phyloP scores from a whole-genome alignment of 2,797 vertebrate species.

The Sebastes variabilis region DNA sequence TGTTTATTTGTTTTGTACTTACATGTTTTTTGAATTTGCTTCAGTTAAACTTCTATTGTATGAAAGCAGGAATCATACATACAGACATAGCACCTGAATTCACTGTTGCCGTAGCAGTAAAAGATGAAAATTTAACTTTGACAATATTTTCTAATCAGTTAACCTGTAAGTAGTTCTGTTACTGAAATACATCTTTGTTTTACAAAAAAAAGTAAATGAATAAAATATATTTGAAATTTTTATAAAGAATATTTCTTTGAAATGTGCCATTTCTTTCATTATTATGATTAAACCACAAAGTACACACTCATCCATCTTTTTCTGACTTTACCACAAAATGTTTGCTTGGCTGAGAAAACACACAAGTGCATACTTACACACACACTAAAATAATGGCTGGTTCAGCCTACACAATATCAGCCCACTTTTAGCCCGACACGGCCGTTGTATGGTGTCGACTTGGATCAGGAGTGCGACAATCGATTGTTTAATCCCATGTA shows the following conservation, averaged over 20 bases:
- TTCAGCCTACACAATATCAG: too few relatives aligned
- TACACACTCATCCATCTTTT: neutral
- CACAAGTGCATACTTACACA: neutral
- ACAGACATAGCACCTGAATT: constrained; percentile 73
- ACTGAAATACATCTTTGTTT: constrained; percentile 76
- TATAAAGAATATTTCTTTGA: constrained; percentile 66
- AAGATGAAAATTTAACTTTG: constrained; percentile 57
- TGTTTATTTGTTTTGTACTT: constrained; percentile 66
- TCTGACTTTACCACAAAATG: neutral
- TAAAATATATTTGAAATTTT: constrained; percentile 83
- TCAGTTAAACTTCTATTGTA: constrained; percentile 72
- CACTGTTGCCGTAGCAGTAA: constrained; percentile 74
- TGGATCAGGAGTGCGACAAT: too few relatives aligned
- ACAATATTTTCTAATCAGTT: constrained; percentile 73
- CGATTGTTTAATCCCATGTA: too few relatives aligned
- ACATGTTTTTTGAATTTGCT: constrained; percentile 57
- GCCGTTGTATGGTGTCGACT: too few relatives aligned
- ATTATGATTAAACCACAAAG: neutral
- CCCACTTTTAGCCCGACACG: too few relatives aligned
- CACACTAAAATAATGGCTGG: neutral
- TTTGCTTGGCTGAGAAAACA: neutral
- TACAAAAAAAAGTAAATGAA: constrained; percentile 73
- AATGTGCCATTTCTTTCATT: constrained; percentile 36
- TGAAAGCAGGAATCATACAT: constrained; percentile 68
- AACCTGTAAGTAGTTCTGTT: constrained; percentile 78